Base-by-base conservation (phyloP, 1,140 invertebrate genomes). In the Drosophila nannoptera region DNA sequence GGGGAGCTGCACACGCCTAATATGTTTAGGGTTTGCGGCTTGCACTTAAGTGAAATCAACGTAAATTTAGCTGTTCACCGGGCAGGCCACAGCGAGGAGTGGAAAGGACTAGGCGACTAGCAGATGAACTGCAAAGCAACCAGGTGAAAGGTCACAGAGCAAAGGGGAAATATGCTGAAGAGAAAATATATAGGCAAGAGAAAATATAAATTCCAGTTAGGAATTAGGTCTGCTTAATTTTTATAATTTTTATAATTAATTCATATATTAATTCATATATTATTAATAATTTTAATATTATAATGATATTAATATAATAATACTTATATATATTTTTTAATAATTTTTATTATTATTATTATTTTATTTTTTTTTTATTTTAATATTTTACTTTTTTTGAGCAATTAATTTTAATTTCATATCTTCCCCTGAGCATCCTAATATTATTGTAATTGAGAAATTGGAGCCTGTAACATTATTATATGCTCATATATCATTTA, bases 21-120 rank as follows among this genome's bases (percentile, higher is more conserved):
- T 81, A 75, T 80, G 81, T 86, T 77, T 64, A 49, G 77, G 80
- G 72, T 49, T 73, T 82, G 52, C 67, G 63, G 62, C 73, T 69
- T 58, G 60, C 75, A 49, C 74, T 77, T 77, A 84, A 84, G 81
- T 84, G 81, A 84, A 77, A 84, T 84, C 80, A 84, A 77, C 81
- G 50, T 69, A 76, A 72, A 84, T 73, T 70, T 69, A 35, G 38
- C 54, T 45, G 33, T 61, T 45, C 43, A 54, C 29, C 4, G 4
- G 31, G 5, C 12, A 32, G 8, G 12, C 32, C 40, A 33, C 2
- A 8, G n/a, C 40, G 0, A 12, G 16, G 14, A 3, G 9, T 4
- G 22, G 43, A 7, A 3, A 12, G 16, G 14, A 3, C 12, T 4
- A 35, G 43, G 4, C 14, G 56, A 59, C 43, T 48, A 22, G 0